Evolutionary conservation across 37 sponge, comb jelly and placozoan species (phyloP).

Genomic region (Ephydatia muelleri): DNA sequence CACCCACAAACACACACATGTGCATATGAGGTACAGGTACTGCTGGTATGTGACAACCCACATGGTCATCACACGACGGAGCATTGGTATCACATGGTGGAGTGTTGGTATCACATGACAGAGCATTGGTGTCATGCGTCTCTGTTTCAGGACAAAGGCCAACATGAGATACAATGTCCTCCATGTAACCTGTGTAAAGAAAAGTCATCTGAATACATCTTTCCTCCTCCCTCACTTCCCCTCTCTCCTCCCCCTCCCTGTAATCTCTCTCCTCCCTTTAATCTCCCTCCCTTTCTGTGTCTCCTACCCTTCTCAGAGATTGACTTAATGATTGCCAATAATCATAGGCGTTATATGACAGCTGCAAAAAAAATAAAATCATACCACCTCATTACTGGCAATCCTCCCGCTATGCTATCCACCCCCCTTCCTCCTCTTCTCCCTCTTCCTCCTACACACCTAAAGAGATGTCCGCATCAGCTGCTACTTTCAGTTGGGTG

Average conservation of each 20-base stretch:
- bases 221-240: neutral
- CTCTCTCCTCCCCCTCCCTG: constrained; percentile 3
- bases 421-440: neutral
- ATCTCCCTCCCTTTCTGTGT: neutral
- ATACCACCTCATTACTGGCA: neutral
- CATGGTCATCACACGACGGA: too few relatives aligned
- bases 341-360: too few relatives aligned
- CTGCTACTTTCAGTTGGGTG: too few relatives aligned
- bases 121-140: neutral
- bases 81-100: too few relatives aligned
- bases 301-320: neutral
- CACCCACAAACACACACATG: too few relatives aligned
- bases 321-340: neutral
- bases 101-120: too few relatives aligned
- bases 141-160: neutral
- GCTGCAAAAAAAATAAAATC: too few relatives aligned
- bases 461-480: neutral
- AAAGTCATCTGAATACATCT: neutral
- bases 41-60: too few relatives aligned
- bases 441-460: neutral
- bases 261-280: neutral
- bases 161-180: constrained; percentile 1
- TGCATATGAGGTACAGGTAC: too few relatives aligned
- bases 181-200: neutral
- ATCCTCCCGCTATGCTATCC: neutral